These are phyloP conservation scores for Drosophila carrolli DNA, from an alignment of 1,140 invertebrate genomes.

Conservation along the genomic window DNA sequence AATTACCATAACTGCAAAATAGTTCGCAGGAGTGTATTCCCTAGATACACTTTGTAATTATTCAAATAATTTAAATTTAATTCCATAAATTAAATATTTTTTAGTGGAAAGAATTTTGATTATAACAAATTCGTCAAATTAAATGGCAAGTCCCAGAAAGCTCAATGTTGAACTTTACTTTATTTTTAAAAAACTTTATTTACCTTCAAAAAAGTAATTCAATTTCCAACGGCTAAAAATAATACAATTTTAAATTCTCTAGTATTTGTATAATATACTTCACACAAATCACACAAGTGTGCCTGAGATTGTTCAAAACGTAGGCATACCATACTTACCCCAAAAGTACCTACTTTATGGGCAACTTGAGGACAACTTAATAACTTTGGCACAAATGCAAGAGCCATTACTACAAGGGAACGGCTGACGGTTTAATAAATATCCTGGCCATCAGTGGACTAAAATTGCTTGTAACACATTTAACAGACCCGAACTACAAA, in stretches of 20 bases:
- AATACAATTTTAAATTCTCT: too few relatives aligned
- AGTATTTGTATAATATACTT: neutral
- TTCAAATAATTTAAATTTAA: neutral
- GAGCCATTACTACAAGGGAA: constrained; percentile 27
- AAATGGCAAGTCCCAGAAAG: too few relatives aligned
- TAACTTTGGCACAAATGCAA: constrained; percentile 70
- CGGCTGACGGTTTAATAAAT: constrained; percentile 72
- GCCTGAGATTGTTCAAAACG: constrained; percentile 14
- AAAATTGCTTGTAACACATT: constrained; percentile 64
- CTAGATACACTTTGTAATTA: neutral
- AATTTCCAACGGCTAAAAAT: too few relatives aligned
- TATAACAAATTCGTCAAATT: too few relatives aligned
- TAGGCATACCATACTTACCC: neutral
- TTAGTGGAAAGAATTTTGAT: neutral
- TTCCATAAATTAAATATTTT: neutral
- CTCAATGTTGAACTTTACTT: too few relatives aligned
- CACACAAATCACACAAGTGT: constrained; percentile 17
- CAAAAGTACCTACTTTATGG: constrained; percentile 18
- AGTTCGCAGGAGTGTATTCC: neutral
- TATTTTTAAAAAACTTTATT: too few relatives aligned
- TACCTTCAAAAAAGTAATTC: too few relatives aligned
- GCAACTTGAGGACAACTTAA: constrained; percentile 56
- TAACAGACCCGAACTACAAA: constrained; percentile 38
- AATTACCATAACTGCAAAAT: constrained; percentile 3
- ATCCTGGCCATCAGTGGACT: constrained; percentile 33